Evolutionary conservation across 2,113 vertebrate species (phyloP).

Genomic region (Paradoxurus hermaphroditus): DNA sequence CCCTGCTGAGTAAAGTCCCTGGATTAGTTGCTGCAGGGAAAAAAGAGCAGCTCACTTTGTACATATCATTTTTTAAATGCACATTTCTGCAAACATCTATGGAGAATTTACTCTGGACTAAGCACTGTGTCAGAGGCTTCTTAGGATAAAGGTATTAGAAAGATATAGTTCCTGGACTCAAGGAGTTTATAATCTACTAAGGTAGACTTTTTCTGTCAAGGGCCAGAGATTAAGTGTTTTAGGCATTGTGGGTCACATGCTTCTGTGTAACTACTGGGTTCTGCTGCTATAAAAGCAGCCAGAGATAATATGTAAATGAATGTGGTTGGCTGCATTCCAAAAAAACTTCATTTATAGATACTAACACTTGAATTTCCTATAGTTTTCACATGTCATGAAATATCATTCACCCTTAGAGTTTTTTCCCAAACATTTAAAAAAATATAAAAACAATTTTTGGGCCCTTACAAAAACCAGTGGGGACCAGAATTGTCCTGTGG

Average conservation of each 20-base stretch:
- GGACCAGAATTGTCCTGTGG: background rate
- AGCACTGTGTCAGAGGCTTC: background rate
- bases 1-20: background rate
- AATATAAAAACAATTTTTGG: background rate
- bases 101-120: background rate
- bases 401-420: background rate
- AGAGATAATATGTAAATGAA: background rate
- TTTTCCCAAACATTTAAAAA: background rate
- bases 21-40: background rate
- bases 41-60: background rate
- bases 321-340: background rate
- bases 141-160: background rate
- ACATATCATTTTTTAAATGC: background rate
- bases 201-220: background rate
- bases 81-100: background rate
- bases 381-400: background rate
- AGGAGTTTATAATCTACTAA: background rate
- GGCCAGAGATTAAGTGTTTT: background rate
- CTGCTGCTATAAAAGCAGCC: background rate
- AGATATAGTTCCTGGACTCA: background rate
- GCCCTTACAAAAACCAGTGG: background rate
- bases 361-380: background rate
- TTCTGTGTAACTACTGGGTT: background rate
- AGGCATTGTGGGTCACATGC: background rate
- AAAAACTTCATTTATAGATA: background rate